Evolutionary conservation across 1,140 invertebrate species (phyloP).

Genomic region (Drosophila micromelanica): DNA sequence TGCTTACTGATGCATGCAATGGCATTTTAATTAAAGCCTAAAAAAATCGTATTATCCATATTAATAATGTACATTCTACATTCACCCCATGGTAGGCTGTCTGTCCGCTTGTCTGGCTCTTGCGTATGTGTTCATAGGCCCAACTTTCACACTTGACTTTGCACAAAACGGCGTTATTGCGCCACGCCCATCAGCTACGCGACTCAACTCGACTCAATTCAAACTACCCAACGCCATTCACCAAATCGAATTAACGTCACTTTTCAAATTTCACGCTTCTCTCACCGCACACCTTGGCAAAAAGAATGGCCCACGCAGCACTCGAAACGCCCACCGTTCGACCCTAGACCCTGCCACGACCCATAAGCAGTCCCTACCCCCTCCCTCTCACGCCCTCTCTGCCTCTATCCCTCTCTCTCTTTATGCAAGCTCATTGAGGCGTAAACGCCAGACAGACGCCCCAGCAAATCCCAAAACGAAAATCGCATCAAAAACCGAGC

Average conservation of each 20-base stretch:
- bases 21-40: too few species aligned
- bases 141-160: constrained; percentile 74
- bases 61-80: neutral
- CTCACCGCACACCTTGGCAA: constrained; percentile 23
- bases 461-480: constrained; percentile 17
- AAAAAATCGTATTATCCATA: too few species aligned
- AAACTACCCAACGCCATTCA: constrained; percentile 15
- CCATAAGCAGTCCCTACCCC: too few species aligned
- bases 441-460: constrained; percentile 49
- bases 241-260: constrained; percentile 75
- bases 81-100: neutral
- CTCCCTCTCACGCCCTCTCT: neutral
- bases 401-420: neutral
- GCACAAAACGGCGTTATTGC: constrained; percentile 30
- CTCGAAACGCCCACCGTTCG: constrained; percentile 25
- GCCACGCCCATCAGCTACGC: neutral
- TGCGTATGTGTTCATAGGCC: constrained; percentile 52
- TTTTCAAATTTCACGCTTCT: constrained; percentile 76
- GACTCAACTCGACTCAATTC: too few species aligned
- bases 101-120: neutral
- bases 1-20: too few species aligned
- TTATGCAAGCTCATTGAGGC: constrained; percentile 48
- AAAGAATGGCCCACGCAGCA: neutral
- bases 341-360: too few species aligned
- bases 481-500: constrained; percentile 35